Conservation (phyloP, 2,888 invertebrate species). For the Galerucella pusilla region DNA sequence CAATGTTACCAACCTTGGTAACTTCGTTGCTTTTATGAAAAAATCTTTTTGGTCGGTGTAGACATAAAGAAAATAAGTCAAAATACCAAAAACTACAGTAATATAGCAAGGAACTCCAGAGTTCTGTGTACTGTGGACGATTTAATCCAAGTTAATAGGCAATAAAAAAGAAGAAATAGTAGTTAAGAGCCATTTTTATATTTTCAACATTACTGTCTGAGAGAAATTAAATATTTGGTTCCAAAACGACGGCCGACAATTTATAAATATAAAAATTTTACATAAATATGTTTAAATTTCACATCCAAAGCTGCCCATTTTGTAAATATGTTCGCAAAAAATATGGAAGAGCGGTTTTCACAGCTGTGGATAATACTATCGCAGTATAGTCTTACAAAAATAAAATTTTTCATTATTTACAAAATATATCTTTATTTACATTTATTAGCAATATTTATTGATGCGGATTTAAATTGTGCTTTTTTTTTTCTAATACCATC, state of each 20-base stretch:
- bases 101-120: no score
- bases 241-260: not conserved
- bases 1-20: not conserved
- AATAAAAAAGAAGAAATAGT: no score
- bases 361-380: conserved; percentile 16
- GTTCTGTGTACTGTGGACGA: no score
- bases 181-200: not conserved
- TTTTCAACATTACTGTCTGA: not conserved
- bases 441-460: not conserved
- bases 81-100: no score
- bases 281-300: not conserved
- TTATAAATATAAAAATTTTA: not conserved
- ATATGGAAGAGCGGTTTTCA: conserved; percentile 16
- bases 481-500: not conserved
- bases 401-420: conserved; percentile 1
- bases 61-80: no score
- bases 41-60: no score
- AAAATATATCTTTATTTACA: conserved; percentile 2
- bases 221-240: not conserved
- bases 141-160: no score
- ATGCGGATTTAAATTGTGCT: not conserved
- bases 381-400: conserved; percentile 10
- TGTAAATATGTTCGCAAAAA: not conserved
- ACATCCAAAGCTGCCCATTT: conserved; percentile 9
- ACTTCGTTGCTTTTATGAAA: not conserved